Percentiles rank a stretch among this genome's conserved stretches.
phyloP scores from a whole-genome alignment of 2,888 invertebrate genomes.

The Pyrrhia umbra region DNA sequence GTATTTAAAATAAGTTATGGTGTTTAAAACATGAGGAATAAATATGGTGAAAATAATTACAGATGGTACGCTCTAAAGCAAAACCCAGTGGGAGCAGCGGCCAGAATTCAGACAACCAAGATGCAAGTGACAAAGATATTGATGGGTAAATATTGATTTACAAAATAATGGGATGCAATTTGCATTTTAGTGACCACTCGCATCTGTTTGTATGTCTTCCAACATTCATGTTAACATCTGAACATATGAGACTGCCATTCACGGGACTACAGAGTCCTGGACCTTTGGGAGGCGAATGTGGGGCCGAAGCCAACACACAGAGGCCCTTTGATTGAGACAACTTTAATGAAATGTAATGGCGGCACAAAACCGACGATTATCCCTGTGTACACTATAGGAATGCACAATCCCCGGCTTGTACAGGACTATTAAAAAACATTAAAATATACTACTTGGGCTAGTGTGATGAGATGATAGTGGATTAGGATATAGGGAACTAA shows the following conservation, averaged over 20 bases:
- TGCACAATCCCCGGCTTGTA: no score
- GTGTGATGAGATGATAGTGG: no score
- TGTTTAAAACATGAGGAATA: conserved; percentile 27
- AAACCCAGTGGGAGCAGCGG: conserved; percentile 82
- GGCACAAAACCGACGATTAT: no score
- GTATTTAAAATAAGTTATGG: conserved; percentile 34
- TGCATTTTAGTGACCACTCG: background rate
- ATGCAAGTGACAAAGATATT: conserved; percentile 84
- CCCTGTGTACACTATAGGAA: no score
- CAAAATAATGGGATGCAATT: conserved; percentile 24
- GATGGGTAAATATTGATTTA: conserved; percentile 83
- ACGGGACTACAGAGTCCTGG: background rate
- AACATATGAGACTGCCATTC: no score
- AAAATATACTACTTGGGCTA: no score
- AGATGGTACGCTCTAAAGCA: conserved; percentile 87
- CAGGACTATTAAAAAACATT: no score
- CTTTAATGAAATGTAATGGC: no score
- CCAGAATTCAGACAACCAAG: conserved; percentile 82
- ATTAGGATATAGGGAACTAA: no score
- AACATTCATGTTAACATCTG: background rate
- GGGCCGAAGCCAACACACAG: no score
- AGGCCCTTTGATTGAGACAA: no score
- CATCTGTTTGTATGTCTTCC: background rate
- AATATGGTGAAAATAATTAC: conserved; percentile 72
- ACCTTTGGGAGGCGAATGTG: no score